These are phyloP conservation scores for Pseudoatta argentina DNA, from an alignment of 1,140 invertebrate genomes.

Conservation along the genomic window DNA sequence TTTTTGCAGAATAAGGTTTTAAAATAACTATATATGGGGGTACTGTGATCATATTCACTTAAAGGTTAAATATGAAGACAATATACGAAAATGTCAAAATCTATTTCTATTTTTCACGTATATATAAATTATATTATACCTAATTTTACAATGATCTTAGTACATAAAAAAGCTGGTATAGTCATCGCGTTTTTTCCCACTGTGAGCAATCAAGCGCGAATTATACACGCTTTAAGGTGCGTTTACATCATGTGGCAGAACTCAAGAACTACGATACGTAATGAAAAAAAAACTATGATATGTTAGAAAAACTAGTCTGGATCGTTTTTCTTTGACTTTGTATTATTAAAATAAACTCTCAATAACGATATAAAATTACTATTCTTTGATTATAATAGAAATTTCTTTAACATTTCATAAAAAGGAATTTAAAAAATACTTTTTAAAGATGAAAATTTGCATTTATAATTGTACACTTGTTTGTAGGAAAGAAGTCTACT, in stretches of 20 bases:
- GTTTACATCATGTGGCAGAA: not conserved
- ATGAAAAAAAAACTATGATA: not conserved
- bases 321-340: not conserved
- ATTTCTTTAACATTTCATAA: not conserved
- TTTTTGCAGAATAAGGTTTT: no score
- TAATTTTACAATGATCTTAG: slow-evolving; percentile 58
- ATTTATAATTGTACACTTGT: not conserved
- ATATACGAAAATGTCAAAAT: not conserved
- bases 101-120: not conserved
- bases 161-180: not conserved
- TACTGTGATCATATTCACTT: no score
- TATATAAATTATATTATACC: not conserved
- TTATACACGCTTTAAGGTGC: slow-evolving; percentile 15
- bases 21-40: no score
- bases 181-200: slow-evolving; percentile 21
- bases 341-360: not conserved
- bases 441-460: not conserved
- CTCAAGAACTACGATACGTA: not conserved
- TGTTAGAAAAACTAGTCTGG: not conserved
- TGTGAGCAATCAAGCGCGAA: slow-evolving; percentile 9
- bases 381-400: not conserved
- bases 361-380: not conserved
- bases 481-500: not conserved
- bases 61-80: not conserved
- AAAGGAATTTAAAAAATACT: not conserved